A percentile compares a stretch with the other conserved stretches of the same genome.
Evolutionary conservation across 92 coral and sea anemone genomes (phyloP).

Genomic region (Porites divaricata): DNA sequence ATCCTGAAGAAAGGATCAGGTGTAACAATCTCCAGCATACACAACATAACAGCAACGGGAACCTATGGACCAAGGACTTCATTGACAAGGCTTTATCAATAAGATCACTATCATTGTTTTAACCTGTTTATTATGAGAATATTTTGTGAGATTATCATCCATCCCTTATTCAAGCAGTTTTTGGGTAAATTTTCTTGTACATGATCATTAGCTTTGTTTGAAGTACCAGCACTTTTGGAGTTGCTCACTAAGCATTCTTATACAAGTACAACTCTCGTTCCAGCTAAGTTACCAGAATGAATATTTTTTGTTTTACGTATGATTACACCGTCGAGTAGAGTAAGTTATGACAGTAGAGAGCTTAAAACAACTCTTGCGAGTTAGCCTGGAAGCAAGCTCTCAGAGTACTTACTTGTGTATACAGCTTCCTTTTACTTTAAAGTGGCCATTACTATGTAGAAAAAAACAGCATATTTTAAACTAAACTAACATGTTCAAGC

Average conservation of each 20-base stretch:
- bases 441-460: too few species aligned
- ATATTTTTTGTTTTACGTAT: neutral
- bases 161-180: neutral
- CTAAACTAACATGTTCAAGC: too few species aligned
- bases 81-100: neutral
- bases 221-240: neutral
- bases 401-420: too few species aligned
- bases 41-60: neutral
- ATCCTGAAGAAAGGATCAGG: neutral
- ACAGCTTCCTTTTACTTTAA: too few species aligned
- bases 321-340: neutral
- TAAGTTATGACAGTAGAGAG: too few species aligned
- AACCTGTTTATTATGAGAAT: neutral
- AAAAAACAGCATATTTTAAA: too few species aligned
- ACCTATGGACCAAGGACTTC: neutral
- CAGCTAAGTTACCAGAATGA: neutral
- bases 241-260: neutral
- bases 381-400: too few species aligned
- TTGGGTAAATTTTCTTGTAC: neutral
- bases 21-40: neutral
- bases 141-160: conserved; percentile 4
- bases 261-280: neutral
- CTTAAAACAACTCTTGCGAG: too few species aligned
- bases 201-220: neutral
- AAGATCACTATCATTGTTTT: neutral